Percentiles rank a stretch among this genome's conserved stretches.
Evolutionary conservation across 2,888 invertebrate species (phyloP).

Genomic region (Trichacis sp.): DNA sequence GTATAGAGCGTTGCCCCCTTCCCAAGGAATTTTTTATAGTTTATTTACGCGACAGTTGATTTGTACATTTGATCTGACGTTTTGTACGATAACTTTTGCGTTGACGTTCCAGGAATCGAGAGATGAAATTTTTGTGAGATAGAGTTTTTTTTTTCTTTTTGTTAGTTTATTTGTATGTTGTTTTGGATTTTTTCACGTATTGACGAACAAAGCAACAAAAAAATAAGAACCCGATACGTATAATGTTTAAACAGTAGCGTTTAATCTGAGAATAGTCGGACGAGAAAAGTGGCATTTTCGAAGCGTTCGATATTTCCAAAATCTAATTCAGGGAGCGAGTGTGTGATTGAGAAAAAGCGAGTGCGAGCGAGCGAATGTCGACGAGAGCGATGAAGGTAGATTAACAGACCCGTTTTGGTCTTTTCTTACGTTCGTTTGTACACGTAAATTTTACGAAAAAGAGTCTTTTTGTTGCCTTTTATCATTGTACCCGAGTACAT

Average conservation of each 20-base stretch:
- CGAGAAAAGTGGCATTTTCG: slow-evolving; percentile 39
- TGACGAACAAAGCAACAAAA: slow-evolving; percentile 6
- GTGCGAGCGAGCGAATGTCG: slow-evolving; percentile 14
- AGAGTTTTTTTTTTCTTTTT: neutral
- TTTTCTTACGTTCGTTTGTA: slow-evolving; percentile 18
- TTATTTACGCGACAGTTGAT: slow-evolving; percentile 15
- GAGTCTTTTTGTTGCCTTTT: slow-evolving; percentile 14
- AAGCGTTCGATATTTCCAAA: slow-evolving; percentile 50
- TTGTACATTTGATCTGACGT: slow-evolving; percentile 27
- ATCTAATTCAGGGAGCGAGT: slow-evolving; percentile 42
- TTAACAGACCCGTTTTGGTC: slow-evolving; percentile 1
- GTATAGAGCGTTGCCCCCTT: slow-evolving; percentile 15
- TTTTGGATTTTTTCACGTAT: too few relatives aligned
- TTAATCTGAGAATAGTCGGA: slow-evolving; percentile 16
- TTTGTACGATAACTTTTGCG: slow-evolving; percentile 1
- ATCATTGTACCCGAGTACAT: slow-evolving; percentile 7
- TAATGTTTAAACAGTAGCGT: slow-evolving; percentile 20
- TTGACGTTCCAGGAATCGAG: slow-evolving; percentile 2
- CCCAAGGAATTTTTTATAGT: slow-evolving; percentile 18
- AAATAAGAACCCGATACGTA: slow-evolving; percentile 14
- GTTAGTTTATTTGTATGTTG: too few relatives aligned
- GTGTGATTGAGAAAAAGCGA: slow-evolving; percentile 16
- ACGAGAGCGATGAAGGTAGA: slow-evolving; percentile 6
- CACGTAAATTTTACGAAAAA: slow-evolving; percentile 10
- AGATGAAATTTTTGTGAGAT: neutral